Conservation (phyloP, 1,140 invertebrate genomes). For the Monomorium pharaonis region DNA sequence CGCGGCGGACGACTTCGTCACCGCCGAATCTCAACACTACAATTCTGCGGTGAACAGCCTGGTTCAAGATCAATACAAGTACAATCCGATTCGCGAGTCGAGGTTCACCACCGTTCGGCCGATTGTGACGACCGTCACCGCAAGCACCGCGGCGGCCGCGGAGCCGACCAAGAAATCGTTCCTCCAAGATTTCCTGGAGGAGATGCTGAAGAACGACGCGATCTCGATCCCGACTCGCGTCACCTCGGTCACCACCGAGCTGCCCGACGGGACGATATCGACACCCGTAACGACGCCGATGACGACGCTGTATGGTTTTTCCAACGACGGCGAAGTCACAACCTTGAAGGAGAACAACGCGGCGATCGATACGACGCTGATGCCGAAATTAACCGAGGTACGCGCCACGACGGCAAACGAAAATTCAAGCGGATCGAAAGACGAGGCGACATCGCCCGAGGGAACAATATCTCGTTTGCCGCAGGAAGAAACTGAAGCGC, state of each 20-base stretch:
- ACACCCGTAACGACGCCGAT: conserved; percentile 38
- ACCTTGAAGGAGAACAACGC: conserved; percentile 31
- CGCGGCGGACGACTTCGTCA: conserved; percentile 82
- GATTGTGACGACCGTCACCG: conserved; percentile 8
- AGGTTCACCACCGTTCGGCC: conserved; percentile 35
- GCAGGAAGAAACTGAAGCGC: background rate
- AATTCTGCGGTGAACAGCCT: conserved; percentile 79
- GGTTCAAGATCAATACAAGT: conserved; percentile 68
- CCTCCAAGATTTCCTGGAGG: conserved; percentile 68
- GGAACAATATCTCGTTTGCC: background rate
- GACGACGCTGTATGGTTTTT: conserved; percentile 7
- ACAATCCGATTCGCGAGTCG: conserved; percentile 40
- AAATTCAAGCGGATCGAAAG: conserved; percentile 4
- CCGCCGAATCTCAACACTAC: conserved; percentile 80
- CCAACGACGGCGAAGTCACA: conserved; percentile 50
- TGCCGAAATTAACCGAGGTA: conserved; percentile 2
- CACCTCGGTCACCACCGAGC: conserved; percentile 44
- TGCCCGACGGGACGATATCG: conserved; percentile 64
- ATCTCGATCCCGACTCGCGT: conserved; percentile 14
- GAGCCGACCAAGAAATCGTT: conserved; percentile 52
- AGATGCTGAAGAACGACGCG: conserved; percentile 71
- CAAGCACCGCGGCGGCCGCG: background rate
- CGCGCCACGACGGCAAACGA: conserved; percentile 24
- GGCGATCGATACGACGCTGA: background rate
- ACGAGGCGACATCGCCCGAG: background rate